phyloP scores from a whole-genome alignment of 2,888 invertebrate species.

The Agapostemon virescens region DNA sequence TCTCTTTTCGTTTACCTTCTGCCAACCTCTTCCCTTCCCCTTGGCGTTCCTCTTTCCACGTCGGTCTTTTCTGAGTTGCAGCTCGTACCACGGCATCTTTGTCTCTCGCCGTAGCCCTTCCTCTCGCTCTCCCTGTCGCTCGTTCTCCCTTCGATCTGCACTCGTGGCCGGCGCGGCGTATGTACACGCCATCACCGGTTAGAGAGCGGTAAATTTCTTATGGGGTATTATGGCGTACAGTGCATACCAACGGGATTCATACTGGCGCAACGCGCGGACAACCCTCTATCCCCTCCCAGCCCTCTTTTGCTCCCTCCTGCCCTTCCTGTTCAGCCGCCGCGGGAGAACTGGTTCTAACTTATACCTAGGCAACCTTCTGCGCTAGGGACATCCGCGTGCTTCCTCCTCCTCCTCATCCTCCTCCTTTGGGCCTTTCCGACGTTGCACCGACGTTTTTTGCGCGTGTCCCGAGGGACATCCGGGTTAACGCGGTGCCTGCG shows the following conservation, averaged over 20 bases:
- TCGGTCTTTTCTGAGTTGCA: constrained; percentile 49
- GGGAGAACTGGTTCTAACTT: constrained; percentile 74
- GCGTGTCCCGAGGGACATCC: constrained; percentile 25
- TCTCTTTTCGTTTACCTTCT: constrained; percentile 15
- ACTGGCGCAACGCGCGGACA: constrained; percentile 70
- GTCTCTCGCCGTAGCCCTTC: constrained; percentile 28
- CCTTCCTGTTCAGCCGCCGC: too few species aligned
- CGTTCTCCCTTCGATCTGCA: constrained; percentile 31
- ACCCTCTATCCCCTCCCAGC: constrained; percentile 54
- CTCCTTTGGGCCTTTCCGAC: constrained; percentile 14
- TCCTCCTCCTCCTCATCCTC: constrained; percentile 7
- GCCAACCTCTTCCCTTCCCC: constrained; percentile 10
- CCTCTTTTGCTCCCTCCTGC: constrained; percentile 48
- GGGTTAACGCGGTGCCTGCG: constrained; percentile 17
- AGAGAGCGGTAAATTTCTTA: constrained; percentile 78
- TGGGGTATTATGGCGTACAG: constrained; percentile 75
- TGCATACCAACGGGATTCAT: constrained; percentile 75
- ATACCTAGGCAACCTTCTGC: constrained; percentile 58
- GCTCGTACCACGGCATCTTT: constrained; percentile 19
- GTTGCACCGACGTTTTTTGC: constrained; percentile 19
- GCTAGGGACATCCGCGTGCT: constrained; percentile 51
- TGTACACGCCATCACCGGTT: constrained; percentile 70
- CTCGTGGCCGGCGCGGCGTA: constrained; percentile 42
- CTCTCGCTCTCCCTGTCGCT: constrained; percentile 31
- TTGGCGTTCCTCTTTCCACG: constrained; percentile 34